phyloP scores from a whole-genome alignment of 2,797 vertebrate genomes.

The Columba guinea region DNA sequence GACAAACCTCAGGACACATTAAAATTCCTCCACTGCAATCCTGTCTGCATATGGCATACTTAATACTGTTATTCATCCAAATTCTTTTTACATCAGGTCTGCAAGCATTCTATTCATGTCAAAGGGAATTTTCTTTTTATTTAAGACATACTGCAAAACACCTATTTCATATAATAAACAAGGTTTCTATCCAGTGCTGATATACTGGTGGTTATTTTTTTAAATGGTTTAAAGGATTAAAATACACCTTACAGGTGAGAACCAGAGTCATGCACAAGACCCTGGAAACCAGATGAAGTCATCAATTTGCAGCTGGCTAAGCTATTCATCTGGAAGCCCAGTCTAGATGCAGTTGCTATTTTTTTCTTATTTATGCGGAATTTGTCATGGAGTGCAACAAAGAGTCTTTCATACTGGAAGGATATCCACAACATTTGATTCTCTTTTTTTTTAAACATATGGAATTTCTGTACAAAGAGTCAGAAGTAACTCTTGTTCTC shows the following conservation, averaged over 20 bases:
- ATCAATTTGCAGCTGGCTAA: conserved; percentile 51
- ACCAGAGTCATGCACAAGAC: background rate
- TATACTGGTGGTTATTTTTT: conserved; percentile 15
- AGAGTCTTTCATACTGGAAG: conserved; percentile 19
- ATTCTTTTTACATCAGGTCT: background rate
- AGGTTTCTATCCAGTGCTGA: conserved; percentile 66
- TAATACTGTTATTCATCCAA: background rate
- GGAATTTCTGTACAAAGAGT: background rate
- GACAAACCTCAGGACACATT: background rate
- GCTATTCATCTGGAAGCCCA: conserved; percentile 33
- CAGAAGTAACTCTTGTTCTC: background rate
- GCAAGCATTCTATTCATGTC: background rate
- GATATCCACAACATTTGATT: background rate
- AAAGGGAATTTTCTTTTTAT: conserved; percentile 17
- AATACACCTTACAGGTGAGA: conserved; percentile 28
- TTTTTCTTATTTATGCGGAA: background rate
- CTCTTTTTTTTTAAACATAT: background rate
- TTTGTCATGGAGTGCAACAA: conserved; percentile 3
- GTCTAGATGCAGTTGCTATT: conserved; percentile 41
- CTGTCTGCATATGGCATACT: background rate
- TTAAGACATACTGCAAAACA: conserved; percentile 9
- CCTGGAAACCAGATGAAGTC: conserved; percentile 55
- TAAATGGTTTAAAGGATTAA: conserved; percentile 42
- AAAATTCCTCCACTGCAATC: background rate
- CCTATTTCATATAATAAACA: conserved; percentile 30